Percentiles rank a stretch among this genome's conserved stretches.
Evolutionary conservation across 2,888 invertebrate species (phyloP).

Genomic region (Epinotia demarniana): DNA sequence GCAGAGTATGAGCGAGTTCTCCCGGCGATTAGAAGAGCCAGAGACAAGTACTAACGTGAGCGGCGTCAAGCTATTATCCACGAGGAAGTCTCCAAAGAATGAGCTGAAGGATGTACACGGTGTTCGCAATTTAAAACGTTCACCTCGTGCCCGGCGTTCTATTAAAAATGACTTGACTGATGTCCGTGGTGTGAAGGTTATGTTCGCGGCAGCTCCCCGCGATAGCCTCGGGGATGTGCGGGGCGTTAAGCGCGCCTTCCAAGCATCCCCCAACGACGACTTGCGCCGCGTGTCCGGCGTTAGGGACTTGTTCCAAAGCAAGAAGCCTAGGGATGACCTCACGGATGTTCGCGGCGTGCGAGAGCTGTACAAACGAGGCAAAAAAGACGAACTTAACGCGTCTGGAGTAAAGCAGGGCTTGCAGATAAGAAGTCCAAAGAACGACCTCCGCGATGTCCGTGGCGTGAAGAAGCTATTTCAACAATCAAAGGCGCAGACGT

Average conservation of each 20-base stretch:
- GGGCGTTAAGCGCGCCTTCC: constrained; percentile 69
- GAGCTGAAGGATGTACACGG: constrained; percentile 1
- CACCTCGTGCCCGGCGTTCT: constrained; percentile 63
- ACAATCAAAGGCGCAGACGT: constrained; percentile 50
- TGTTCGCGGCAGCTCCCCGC: constrained; percentile 66
- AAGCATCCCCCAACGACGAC: constrained; percentile 62
- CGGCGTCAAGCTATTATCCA: constrained; percentile 10
- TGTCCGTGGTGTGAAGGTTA: constrained; percentile 69
- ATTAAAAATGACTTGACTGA: constrained; percentile 70
- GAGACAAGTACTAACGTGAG: constrained; percentile 48
- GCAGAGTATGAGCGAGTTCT: constrained; percentile 78
- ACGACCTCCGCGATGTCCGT: constrained; percentile 67
- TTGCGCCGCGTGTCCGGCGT: constrained; percentile 53
- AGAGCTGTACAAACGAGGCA: constrained; percentile 61
- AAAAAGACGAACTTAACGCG: constrained; percentile 68
- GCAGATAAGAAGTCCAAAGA: constrained; percentile 58
- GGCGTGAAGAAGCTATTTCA: constrained; percentile 65
- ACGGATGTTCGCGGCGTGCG: constrained; percentile 71
- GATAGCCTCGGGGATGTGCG: constrained; percentile 66
- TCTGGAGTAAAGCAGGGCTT: constrained; percentile 66
- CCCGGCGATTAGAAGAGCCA: constrained; percentile 61
- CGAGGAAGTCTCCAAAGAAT: constrained; percentile 1
- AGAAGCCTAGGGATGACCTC: constrained; percentile 62
- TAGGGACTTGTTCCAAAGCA: constrained; percentile 58
- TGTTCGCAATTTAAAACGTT: constrained; percentile 38